A percentile compares a stretch with the other conserved stretches of the same genome.
phyloP scores from a whole-genome alignment of 92 coral and sea anemone genomes.

The Scolanthus callimorphus region DNA sequence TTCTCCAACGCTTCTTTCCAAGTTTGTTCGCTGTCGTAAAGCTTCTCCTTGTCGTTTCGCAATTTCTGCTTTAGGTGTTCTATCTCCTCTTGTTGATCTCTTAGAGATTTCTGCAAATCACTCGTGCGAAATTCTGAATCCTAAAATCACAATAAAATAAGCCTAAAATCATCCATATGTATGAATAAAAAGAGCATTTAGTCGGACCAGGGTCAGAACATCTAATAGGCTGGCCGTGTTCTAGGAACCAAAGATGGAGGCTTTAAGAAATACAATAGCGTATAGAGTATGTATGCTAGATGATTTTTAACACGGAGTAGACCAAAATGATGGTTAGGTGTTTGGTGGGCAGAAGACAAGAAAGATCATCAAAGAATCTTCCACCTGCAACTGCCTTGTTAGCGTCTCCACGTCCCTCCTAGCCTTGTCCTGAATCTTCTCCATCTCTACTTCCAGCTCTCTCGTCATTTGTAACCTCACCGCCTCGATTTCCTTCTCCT shows the following conservation, averaged over 20 bases:
- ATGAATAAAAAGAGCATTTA: too few relatives aligned
- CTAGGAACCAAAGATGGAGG: too few relatives aligned
- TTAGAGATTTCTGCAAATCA: conserved; percentile 59
- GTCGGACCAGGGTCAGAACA: too few relatives aligned
- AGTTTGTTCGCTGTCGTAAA: conserved; percentile 48
- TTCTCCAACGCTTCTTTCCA: conserved; percentile 62
- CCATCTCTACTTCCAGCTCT: conserved; percentile 71
- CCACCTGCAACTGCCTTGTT: conserved; percentile 58
- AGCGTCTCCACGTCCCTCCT: conserved; percentile 64
- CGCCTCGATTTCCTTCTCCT: conserved; percentile 66
- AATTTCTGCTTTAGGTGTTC: conserved; percentile 57
- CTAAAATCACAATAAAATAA: too few relatives aligned
- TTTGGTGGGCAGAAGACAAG: too few relatives aligned
- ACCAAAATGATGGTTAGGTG: too few relatives aligned
- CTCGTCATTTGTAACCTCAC: conserved; percentile 51
- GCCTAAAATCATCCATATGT: too few relatives aligned
- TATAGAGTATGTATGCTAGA: too few relatives aligned
- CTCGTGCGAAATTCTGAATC: conserved; percentile 51
- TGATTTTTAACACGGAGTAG: too few relatives aligned
- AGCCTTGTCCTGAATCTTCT: conserved; percentile 62
- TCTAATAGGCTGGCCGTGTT: too few relatives aligned
- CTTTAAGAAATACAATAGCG: too few relatives aligned
- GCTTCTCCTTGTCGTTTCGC: conserved; percentile 79
- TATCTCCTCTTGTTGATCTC: conserved; percentile 62
- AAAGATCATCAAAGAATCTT: too few relatives aligned